phyloP scores from a whole-genome alignment of 2,797 vertebrate species.

The Ctenochaetus hawaiiensis region DNA sequence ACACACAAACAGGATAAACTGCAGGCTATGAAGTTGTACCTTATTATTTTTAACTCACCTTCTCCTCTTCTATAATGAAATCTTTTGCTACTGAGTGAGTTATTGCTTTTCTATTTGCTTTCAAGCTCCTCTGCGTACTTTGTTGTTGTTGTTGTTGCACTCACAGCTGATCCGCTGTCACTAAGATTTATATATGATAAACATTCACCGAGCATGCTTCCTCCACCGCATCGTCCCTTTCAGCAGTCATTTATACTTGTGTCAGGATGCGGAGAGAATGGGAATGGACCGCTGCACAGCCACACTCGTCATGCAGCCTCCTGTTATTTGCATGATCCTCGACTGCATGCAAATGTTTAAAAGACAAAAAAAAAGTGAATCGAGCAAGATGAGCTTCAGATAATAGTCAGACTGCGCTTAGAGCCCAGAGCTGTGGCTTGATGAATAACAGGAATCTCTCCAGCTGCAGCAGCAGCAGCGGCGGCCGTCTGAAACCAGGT shows the following conservation, averaged over 20 bases:
- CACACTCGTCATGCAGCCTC: neutral
- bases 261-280: neutral
- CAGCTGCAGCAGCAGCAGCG: neutral
- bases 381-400: slow-evolving; percentile 17
- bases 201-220: neutral
- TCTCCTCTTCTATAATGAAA: neutral
- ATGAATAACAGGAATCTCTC: slow-evolving; percentile 41
- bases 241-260: neutral
- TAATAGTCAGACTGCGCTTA: slow-evolving; percentile 30
- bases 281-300: neutral
- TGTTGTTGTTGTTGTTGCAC: neutral
- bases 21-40: neutral
- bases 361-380: slow-evolving; percentile 17
- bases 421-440: slow-evolving; percentile 15
- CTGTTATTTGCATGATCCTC: slow-evolving; percentile 23
- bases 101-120: slow-evolving; percentile 3
- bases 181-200: neutral
- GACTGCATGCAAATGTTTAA: slow-evolving; percentile 17
- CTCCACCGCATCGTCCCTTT: neutral
- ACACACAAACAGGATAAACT: neutral
- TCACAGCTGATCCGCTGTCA: neutral
- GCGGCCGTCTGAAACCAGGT: slow-evolving; percentile 55
- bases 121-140: neutral
- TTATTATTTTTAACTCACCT: neutral
- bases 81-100: neutral